Evolutionary conservation across 2,888 invertebrate species (phyloP).

Genomic region (Plebejus melissa): DNA sequence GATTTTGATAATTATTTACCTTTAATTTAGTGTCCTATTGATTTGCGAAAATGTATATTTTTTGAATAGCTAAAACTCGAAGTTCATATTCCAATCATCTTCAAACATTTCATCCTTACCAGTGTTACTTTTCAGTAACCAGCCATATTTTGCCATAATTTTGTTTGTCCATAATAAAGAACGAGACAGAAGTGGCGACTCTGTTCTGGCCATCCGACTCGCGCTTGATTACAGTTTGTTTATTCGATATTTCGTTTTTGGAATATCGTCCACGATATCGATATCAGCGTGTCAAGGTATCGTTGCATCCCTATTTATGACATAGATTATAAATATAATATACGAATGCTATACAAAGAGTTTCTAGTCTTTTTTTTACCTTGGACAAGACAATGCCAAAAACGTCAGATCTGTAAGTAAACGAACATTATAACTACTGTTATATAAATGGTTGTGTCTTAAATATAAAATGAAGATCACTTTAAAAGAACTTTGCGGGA

Average conservation of each 20-base stretch:
- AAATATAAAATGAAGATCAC: conserved; percentile 57
- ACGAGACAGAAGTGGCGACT: background rate
- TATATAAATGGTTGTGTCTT: conserved; percentile 75
- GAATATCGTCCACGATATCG: conserved; percentile 23
- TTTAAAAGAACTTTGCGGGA: conserved; percentile 53
- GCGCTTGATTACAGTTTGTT: conserved; percentile 22
- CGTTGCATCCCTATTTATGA: conserved; percentile 32
- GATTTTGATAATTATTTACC: background rate
- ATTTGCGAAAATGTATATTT: conserved; percentile 3
- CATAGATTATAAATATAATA: conserved; percentile 43
- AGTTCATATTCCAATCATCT: background rate
- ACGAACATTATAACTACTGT: conserved; percentile 59
- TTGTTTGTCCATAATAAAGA: background rate
- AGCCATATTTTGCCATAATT: background rate
- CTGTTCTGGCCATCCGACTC: conserved; percentile 6
- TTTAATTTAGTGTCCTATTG: background rate
- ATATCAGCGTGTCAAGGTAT: conserved; percentile 23
- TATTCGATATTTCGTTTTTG: conserved; percentile 27
- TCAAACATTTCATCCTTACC: background rate
- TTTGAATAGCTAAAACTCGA: background rate
- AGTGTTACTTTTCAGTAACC: background rate
- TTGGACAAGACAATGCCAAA: conserved; percentile 65
- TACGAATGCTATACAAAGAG: conserved; percentile 45
- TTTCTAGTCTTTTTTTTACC: conserved; percentile 49
- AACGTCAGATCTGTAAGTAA: conserved; percentile 51